Evolutionary conservation across 2,797 vertebrate species (phyloP).

Genomic region (Cottoperca gobio): DNA sequence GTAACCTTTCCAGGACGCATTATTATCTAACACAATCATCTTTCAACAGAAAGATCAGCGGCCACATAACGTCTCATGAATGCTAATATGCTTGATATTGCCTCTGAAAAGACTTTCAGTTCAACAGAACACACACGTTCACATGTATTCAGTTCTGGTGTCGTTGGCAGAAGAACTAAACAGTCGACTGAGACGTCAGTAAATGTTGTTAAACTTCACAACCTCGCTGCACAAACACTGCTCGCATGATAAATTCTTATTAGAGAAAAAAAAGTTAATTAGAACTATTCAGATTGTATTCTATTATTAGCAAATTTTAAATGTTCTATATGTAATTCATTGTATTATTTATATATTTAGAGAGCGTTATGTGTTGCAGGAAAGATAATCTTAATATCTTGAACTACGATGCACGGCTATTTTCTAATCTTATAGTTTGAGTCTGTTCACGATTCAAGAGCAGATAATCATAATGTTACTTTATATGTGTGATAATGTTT

Average conservation of each 20-base stretch:
- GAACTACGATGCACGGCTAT: slow-evolving; percentile 7
- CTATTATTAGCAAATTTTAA: no score
- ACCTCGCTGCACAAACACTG: neutral
- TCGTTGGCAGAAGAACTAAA: neutral
- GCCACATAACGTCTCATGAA: neutral
- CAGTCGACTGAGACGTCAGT: neutral
- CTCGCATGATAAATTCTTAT: neutral
- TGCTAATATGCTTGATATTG: neutral
- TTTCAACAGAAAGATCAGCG: neutral
- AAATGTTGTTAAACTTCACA: neutral
- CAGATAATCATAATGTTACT: slow-evolving; percentile 3
- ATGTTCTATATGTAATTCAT: no score
- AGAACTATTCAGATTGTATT: no score
- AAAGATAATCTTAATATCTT: slow-evolving; percentile 19
- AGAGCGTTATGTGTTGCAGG: neutral
- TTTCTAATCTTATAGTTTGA: slow-evolving; percentile 32
- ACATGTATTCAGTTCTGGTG: neutral
- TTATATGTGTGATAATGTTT: neutral
- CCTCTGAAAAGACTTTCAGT: neutral
- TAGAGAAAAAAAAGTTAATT: no score
- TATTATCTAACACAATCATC: neutral
- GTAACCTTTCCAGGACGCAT: neutral
- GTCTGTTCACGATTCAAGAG: slow-evolving; percentile 2
- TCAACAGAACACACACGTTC: neutral
- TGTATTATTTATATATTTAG: no score